These are phyloP conservation scores for Sycobia sp. DNA, from an alignment of 1,140 invertebrate genomes.

Conservation along the genomic window DNA sequence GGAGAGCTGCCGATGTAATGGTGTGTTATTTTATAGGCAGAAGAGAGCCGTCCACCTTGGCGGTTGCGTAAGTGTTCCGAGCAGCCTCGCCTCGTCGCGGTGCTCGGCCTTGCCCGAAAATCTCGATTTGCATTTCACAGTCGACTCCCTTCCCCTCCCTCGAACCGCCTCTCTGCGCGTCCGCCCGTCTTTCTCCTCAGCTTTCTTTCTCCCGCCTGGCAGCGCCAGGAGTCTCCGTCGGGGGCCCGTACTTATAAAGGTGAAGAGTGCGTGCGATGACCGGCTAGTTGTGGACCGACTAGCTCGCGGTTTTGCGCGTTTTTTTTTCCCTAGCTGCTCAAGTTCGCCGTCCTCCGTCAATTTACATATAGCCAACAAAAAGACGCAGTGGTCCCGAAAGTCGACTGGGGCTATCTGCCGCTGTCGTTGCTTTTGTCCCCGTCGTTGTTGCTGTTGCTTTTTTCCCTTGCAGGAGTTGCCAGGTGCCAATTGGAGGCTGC, in stretches of 20 bases:
- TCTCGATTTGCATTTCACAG: constrained; percentile 16
- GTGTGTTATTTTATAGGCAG: too few species aligned
- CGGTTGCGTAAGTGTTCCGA: constrained; percentile 20
- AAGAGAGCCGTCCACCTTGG: too few species aligned
- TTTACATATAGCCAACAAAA: too few species aligned
- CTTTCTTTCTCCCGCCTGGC: too few species aligned
- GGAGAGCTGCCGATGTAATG: too few species aligned
- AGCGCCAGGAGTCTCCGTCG: background rate
- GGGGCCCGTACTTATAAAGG: constrained; percentile 17
- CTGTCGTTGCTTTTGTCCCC: too few species aligned
- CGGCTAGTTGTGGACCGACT: constrained; percentile 17
- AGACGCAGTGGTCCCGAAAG: too few species aligned
- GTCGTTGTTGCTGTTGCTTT: too few species aligned
- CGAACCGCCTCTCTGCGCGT: constrained; percentile 2
- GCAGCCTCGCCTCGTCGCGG: constrained; percentile 1
- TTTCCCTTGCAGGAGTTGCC: background rate
- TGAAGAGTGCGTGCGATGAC: background rate
- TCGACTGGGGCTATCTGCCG: too few species aligned
- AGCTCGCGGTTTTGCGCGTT: background rate
- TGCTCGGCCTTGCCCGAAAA: constrained; percentile 26
- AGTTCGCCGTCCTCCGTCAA: too few species aligned
- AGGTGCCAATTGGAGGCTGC: background rate
- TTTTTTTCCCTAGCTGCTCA: too few species aligned
- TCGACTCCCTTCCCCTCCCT: background rate
- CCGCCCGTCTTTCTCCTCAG: too few species aligned